Base-by-base conservation (phyloP, 1,140 invertebrate species). In the Choristoneura fumiferana region DNA sequence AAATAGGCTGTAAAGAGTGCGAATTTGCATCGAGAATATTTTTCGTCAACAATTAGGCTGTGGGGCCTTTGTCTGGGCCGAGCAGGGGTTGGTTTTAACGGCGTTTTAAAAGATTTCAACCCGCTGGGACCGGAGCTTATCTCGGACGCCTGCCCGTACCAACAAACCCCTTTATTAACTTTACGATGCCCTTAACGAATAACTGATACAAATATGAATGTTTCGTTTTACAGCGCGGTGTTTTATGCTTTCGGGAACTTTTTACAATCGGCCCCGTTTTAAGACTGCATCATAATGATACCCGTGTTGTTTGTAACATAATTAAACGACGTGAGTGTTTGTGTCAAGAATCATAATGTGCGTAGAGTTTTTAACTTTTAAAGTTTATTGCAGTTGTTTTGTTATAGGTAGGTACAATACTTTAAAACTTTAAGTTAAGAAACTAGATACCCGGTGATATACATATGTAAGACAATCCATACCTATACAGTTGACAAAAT, bases 21-120 rank as follows among this genome's bases (percentile, higher is more conserved):
- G 76, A 85, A 88, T 87, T 87, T 88, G 81, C 84, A 87, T 85
- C 73, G 75, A 80, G 78, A 80, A 84, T 84, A 83, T 85, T 84
- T 85, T 82, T 83, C 84, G 77, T 83, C 79, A 87, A 81, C 81
- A 87, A 88, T 87, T 87, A 88, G 79, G 73, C 76, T 67, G 79
- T 80, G 76, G 78, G 74, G 78, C 76, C 74, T 85, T 87, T 84
- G 82, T 85, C 83, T 84, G 71, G n/a, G 70, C 59, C 55, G 66
- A 61, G 65, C 72, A 54, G 76, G 78, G 82, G 81, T 80, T 79
- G 78, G 71, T 67, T 87, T 87, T 88, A 88, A 88, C 83, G 82
- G 85, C 76, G 74, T 85, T 87, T 85, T 88, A 87, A 88, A 85
- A 86, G 83, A 88, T 88, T 86, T 69, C 73, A 70, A 76, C 74